Conservation (phyloP, 2,113 vertebrate species). For the Poecile atricapillus region DNA sequence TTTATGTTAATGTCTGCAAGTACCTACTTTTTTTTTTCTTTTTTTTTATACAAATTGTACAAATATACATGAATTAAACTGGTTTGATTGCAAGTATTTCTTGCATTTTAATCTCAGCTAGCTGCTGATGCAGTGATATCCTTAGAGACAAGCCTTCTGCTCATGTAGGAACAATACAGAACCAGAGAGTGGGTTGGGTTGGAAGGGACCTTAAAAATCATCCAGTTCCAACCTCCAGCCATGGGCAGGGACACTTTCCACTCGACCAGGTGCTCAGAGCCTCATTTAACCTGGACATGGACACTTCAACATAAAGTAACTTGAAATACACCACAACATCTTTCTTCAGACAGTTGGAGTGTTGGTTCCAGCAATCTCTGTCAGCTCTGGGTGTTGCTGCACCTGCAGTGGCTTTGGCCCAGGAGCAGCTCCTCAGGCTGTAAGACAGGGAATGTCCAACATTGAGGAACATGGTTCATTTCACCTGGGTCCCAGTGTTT, state of each 20-base stretch:
- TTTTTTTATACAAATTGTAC: constrained; percentile 53
- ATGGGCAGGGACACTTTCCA: neutral
- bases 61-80: constrained; percentile 62
- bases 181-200: neutral
- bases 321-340: rapidly evolving
- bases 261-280: neutral
- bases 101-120: constrained; percentile 52
- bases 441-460: neutral
- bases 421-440: neutral
- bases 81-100: constrained; percentile 62
- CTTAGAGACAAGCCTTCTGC: neutral
- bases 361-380: neutral
- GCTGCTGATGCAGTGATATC: neutral
- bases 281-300: neutral
- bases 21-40: neutral
- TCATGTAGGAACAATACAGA: neutral
- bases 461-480: rapidly evolving
- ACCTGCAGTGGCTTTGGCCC: rapidly evolving
- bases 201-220: neutral
- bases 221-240: neutral
- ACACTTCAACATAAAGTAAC: neutral
- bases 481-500: too few relatives aligned
- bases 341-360: neutral
- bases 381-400: rapidly evolving
- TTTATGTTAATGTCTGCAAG: constrained; percentile 67